A percentile compares a stretch with the other conserved stretches of the same genome.
phyloP scores from a whole-genome alignment of 2,113 vertebrate species.

The Callospermophilus lateralis region DNA sequence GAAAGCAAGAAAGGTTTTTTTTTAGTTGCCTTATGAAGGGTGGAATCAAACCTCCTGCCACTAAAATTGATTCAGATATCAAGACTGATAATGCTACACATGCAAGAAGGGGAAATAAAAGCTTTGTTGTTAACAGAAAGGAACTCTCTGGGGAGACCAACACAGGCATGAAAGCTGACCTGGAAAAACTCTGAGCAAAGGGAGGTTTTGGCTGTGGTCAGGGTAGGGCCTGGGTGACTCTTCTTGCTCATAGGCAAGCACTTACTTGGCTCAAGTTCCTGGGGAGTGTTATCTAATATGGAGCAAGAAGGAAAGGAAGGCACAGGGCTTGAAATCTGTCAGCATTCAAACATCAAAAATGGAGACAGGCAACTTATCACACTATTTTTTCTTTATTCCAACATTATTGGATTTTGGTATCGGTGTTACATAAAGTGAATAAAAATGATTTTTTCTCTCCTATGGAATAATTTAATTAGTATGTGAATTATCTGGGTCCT shows the following conservation, averaged over 20 bases:
- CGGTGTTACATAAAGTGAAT: neutral
- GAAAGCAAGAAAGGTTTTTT: neutral
- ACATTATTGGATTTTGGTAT: neutral
- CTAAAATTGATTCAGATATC: neutral
- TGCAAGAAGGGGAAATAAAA: neutral
- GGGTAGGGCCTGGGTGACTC: neutral
- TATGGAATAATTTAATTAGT: neutral
- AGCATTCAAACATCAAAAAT: neutral
- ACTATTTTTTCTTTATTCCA: neutral
- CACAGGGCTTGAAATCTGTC: neutral
- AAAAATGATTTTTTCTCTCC: conserved; percentile 18
- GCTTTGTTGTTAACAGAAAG: neutral
- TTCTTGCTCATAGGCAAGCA: neutral
- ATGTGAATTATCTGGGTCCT: neutral
- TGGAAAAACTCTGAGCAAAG: neutral
- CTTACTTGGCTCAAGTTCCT: neutral
- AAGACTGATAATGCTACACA: neutral
- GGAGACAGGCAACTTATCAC: neutral
- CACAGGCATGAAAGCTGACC: neutral
- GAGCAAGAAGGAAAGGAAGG: neutral
- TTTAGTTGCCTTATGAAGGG: neutral
- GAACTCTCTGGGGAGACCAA: neutral
- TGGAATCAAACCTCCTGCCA: neutral
- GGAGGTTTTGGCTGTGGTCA: neutral
- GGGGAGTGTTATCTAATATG: neutral